Percentiles rank a stretch among this genome's conserved stretches.
These are phyloP conservation scores for Heterocephalus glaber DNA, from an alignment of 2,113 vertebrate species.

Conservation along the genomic window DNA sequence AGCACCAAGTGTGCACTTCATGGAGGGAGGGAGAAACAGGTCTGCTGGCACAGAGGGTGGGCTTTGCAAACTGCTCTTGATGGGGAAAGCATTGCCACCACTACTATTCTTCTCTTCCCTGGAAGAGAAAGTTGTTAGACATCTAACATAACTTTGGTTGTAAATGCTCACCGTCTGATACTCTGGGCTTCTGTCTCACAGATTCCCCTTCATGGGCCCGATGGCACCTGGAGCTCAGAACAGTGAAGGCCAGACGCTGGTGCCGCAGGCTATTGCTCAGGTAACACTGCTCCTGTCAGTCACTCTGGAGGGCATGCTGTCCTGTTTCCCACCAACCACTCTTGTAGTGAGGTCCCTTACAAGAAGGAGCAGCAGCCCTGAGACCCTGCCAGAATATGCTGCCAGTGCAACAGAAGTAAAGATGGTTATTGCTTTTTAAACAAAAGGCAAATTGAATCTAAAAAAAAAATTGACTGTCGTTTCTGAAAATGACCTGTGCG, in stretches of 20 bases:
- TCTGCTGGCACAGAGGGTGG: background rate
- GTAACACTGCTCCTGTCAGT: slow-evolving; percentile 81
- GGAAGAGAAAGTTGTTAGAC: background rate
- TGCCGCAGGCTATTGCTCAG: slow-evolving; percentile 87
- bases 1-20: rapidly evolving
- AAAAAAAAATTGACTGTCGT: background rate
- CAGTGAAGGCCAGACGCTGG: slow-evolving; percentile 84
- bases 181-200: slow-evolving; percentile 72
- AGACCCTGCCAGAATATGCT: background rate
- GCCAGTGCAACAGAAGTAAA: background rate
- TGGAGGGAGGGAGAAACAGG: rapidly evolving
- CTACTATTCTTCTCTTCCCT: background rate
- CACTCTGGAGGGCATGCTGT: background rate
- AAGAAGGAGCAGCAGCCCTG: background rate
- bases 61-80: rapidly evolving
- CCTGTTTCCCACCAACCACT: background rate
- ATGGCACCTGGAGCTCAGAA: slow-evolving; percentile 83
- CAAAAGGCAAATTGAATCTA: background rate
- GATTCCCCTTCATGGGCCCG: slow-evolving; percentile 91
- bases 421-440: background rate
- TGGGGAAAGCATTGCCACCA: rapidly evolving
- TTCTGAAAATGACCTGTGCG: background rate
- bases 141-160: rapidly evolving
- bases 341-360: background rate
- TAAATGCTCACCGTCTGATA: background rate